A percentile compares a stretch with the other conserved stretches of the same genome.
Evolutionary conservation across 2,113 vertebrate species (phyloP).

Genomic region (Heteronetta atricapilla): DNA sequence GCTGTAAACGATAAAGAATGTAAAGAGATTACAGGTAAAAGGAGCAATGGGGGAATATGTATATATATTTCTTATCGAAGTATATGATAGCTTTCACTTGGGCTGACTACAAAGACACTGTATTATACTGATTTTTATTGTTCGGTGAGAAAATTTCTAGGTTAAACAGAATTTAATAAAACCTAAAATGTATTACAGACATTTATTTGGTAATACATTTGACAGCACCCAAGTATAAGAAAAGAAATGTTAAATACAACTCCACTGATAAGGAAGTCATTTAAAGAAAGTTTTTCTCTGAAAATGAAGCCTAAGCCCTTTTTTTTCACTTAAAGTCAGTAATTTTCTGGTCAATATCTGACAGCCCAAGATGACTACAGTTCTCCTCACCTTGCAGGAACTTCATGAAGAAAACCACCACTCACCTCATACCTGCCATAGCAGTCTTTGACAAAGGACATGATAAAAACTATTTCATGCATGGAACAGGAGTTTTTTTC

Average conservation of each 20-base stretch:
- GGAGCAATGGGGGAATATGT: neutral
- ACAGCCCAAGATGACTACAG: neutral
- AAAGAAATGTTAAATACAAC: neutral
- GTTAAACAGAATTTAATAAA: conserved; percentile 8
- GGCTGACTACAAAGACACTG: neutral
- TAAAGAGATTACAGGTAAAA: conserved; percentile 15
- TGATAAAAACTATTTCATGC: neutral
- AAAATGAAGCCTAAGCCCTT: neutral
- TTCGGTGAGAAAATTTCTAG: neutral
- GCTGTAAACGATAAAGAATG: neutral
- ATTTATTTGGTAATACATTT: neutral
- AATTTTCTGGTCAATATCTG: neutral
- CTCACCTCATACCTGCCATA: fast-evolving
- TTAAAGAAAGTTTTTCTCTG: neutral
- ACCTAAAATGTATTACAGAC: neutral
- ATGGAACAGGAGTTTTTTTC: neutral
- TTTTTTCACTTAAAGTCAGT: neutral
- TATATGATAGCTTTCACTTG: neutral
- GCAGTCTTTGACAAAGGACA: neutral
- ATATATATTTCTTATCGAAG: neutral
- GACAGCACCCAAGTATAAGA: neutral
- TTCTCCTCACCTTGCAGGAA: neutral
- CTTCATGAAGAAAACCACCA: neutral
- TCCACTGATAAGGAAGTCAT: neutral
- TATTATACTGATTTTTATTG: neutral